Evolutionary conservation across 2,888 invertebrate genomes (phyloP).

Genomic region (Ichneumoninae sp.): DNA sequence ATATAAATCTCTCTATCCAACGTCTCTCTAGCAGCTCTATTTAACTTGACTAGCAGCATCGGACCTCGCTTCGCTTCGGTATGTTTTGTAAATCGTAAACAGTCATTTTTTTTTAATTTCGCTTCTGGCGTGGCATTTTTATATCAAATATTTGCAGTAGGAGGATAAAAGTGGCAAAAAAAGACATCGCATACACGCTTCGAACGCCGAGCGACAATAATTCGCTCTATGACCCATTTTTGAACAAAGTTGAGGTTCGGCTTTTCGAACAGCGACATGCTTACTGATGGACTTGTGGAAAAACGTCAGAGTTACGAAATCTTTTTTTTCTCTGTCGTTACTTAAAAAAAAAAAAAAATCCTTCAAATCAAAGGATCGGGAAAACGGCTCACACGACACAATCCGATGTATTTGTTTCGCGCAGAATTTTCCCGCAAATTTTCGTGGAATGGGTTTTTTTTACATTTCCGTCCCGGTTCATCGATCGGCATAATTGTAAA

Average conservation of each 20-base stretch:
- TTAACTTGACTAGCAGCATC: conserved; percentile 37
- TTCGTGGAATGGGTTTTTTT: too few species aligned
- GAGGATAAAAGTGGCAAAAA: neutral
- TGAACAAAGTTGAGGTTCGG: neutral
- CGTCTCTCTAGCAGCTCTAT: conserved; percentile 36
- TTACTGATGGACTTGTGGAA: neutral
- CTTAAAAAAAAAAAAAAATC: too few species aligned
- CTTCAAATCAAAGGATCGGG: too few species aligned
- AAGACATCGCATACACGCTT: neutral
- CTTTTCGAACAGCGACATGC: neutral
- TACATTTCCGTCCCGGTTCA: neutral
- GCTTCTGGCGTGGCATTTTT: neutral
- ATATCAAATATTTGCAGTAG: neutral
- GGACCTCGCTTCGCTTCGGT: neutral
- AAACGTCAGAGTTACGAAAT: neutral
- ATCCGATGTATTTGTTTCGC: too few species aligned
- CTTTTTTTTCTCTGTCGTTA: neutral
- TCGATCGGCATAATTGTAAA: neutral
- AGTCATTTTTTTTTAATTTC: neutral
- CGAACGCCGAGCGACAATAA: neutral
- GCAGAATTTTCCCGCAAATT: too few species aligned
- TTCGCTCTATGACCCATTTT: neutral
- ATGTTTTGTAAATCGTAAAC: neutral
- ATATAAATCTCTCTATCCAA: conserved; percentile 44
- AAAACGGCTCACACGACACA: neutral